phyloP scores from a whole-genome alignment of 2,888 invertebrate genomes.

The Dryocosmus kuriphilus region DNA sequence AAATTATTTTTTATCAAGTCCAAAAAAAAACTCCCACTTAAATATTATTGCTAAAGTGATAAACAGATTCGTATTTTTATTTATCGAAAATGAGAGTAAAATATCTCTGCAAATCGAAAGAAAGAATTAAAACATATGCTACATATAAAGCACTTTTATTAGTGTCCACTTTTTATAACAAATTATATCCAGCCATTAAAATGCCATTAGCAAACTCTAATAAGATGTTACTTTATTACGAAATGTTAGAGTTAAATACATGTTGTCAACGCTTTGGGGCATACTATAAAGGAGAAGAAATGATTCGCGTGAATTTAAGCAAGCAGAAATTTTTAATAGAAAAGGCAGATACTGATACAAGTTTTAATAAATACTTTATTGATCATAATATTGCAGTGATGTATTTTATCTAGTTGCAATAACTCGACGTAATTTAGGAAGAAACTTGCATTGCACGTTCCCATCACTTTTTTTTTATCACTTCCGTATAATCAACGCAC shows the following conservation, averaged over 20 bases:
- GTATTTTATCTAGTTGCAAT: neutral
- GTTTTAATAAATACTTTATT: neutral
- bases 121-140: neutral
- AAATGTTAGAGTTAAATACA: neutral
- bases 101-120: neutral
- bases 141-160: constrained; percentile 4
- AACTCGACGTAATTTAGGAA: neutral
- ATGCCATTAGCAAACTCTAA: no score
- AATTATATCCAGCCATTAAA: no score
- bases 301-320: neutral
- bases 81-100: neutral
- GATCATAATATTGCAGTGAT: neutral
- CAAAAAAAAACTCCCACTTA: no score
- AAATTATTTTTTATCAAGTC: no score
- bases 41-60: neutral
- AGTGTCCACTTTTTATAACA: neutral
- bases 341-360: neutral
- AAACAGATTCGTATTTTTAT: neutral
- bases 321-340: neutral
- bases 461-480: neutral
- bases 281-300: neutral
- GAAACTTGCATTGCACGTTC: no score
- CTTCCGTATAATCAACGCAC: constrained; percentile 17
- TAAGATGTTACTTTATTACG: no score
- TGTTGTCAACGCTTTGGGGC: no score